Conservation (phyloP, 2,113 vertebrate species). For the Dromas ardeola region DNA sequence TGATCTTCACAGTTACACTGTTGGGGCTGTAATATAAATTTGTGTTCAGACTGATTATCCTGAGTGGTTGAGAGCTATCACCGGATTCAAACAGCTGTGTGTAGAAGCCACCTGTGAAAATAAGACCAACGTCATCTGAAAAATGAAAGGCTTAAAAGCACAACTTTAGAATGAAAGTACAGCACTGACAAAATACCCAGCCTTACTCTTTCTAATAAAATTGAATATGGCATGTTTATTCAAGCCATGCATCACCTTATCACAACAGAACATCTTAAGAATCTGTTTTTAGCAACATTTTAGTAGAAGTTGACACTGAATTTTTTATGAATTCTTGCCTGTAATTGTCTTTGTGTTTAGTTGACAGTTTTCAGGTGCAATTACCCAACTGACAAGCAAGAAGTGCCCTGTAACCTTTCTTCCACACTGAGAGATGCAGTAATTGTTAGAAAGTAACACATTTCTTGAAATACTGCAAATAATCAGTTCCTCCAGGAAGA, state of each 20-base stretch:
- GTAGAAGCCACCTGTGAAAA: constrained; percentile 91
- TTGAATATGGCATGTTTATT: background rate
- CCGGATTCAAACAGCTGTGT: constrained; percentile 82
- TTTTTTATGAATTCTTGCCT: background rate
- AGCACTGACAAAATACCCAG: background rate
- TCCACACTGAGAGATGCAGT: background rate
- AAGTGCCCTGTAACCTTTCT: background rate
- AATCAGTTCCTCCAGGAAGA: background rate
- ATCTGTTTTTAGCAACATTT: background rate
- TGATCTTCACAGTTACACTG: constrained; percentile 79
- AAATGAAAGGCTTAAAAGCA: background rate
- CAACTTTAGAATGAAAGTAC: background rate
- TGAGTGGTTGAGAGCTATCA: constrained; percentile 59
- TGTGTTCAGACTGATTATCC: constrained; percentile 93
- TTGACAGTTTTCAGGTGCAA: background rate
- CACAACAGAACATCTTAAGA: background rate
- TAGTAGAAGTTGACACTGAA: background rate
- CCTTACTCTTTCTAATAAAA: background rate
- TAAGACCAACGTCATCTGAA: constrained; percentile 6
- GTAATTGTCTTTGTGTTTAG: background rate
- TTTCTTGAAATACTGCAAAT: background rate
- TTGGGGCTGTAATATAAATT: constrained; percentile 93
- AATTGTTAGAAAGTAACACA: background rate
- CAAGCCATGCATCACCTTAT: background rate
- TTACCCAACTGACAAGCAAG: background rate